These are phyloP conservation scores for Noctua comes DNA, from an alignment of 2,888 invertebrate genomes.

Conservation along the genomic window DNA sequence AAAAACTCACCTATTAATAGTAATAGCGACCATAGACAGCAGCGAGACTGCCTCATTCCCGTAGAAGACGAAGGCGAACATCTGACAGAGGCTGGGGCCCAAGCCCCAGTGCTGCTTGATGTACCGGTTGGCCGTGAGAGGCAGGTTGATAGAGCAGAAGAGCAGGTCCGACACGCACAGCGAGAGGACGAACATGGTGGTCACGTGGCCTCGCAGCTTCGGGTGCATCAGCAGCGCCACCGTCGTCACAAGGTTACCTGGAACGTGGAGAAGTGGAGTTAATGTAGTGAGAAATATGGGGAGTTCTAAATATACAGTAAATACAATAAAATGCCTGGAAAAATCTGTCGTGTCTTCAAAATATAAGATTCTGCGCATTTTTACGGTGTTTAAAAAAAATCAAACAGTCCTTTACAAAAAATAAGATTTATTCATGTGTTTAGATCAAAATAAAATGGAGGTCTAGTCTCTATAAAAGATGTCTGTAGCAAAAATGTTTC, in stretches of 20 bases:
- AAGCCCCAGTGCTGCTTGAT: constrained; percentile 95
- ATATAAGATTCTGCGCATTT: background rate
- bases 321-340: background rate
- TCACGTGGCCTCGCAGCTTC: constrained; percentile 95
- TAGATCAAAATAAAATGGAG: constrained; percentile 9
- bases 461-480: background rate
- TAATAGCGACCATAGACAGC: constrained; percentile 97
- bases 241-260: constrained; percentile 96
- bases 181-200: constrained; percentile 96
- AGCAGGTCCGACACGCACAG: constrained; percentile 96
- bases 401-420: background rate
- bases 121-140: constrained; percentile 95
- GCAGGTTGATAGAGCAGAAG: constrained; percentile 96
- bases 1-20: constrained; percentile 94
- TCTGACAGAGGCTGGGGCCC: constrained; percentile 94
- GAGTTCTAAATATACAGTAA: background rate
- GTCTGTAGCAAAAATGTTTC: background rate
- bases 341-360: background rate
- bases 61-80: constrained; percentile 97
- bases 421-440: background rate
- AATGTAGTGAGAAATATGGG: background rate
- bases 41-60: constrained; percentile 97
- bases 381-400: background rate
- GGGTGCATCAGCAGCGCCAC: constrained; percentile 94
- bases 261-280: constrained; percentile 65